Percentiles rank a stretch among this genome's conserved stretches.
Evolutionary conservation across 2,113 vertebrate species (phyloP).

Genomic region (Reinhardtius hippoglossoides): DNA sequence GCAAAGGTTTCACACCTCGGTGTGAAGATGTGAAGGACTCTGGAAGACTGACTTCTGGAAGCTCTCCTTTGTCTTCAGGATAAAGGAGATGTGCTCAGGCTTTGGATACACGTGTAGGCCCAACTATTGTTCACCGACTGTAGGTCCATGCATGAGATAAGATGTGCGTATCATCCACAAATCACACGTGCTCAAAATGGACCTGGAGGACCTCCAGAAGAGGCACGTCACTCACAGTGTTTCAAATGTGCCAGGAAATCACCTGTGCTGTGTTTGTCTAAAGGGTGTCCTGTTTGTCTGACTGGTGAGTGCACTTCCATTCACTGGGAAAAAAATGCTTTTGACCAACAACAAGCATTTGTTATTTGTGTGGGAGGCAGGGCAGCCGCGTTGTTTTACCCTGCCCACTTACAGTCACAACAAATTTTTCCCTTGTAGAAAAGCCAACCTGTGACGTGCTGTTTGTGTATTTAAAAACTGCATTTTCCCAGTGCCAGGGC

Average conservation of each 20-base stretch:
- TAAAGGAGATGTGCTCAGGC: no score
- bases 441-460: constrained; percentile 52
- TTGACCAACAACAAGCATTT: constrained; percentile 18
- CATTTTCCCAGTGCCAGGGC: constrained; percentile 56
- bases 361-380: neutral
- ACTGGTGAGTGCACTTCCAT: neutral
- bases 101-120: no score
- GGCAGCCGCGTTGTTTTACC: constrained; percentile 17
- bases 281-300: constrained; percentile 14
- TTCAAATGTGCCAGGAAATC: neutral
- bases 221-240: neutral
- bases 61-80: no score
- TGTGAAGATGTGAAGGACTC: no score
- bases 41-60: no score
- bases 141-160: neutral
- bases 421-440: constrained; percentile 56
- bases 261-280: neutral
- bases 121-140: no score
- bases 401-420: constrained; percentile 54
- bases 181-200: neutral
- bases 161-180: neutral
- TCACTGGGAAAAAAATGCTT: constrained; percentile 7
- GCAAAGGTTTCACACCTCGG: no score
- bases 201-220: neutral
- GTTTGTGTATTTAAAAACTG: constrained; percentile 80